Base-by-base conservation (phyloP, 2,113 vertebrate genomes). In the human region DNA sequence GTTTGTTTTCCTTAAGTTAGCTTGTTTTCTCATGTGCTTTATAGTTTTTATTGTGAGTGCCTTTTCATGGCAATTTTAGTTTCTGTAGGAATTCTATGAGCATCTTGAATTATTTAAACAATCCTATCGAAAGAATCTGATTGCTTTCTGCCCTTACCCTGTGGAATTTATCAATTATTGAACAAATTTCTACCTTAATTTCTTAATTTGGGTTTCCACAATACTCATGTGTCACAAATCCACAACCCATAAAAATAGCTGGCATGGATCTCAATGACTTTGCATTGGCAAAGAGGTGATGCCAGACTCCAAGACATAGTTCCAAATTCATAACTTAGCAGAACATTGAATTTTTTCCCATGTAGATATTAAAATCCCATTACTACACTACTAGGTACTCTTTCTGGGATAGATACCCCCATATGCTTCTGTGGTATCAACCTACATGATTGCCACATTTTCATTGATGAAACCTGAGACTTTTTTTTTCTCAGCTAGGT, bases 141-240 rank as follows among this genome's bases (percentile, higher is more conserved):
- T 18, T 85, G 40, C 55, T 43, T 80, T 91, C 66, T n/a, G 6
- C 43, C 18, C 48, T 90, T 76, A n/a, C 10, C 35, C n/a, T 22
- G n/a, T 35, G 40, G 48, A 90, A 59, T 82, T 94, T 68, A 75
- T 35, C 79, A 92, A 16, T 94, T 79, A 38, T 35, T 89, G 50
- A 8, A 91, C 45, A 89, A 57, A 92, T 92, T 73, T 68, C 27
- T 92, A 80, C 30, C 52, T 70, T 85, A 43, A 94, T 59, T 97
- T 93, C 72, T 86, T 57, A 66, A 52, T 50, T 68, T 92, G 45
- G 18, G 14, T 96, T 94, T 88, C 40, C 10, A 79, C 18, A 81
- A 64, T 72, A 79, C 6, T 85, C 20, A 30, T 14, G 61, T 78
- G 59, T 72, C 79, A 73, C 84, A 89, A 95, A 92, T 89, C 48